Evolutionary conservation across 2,113 vertebrate species (phyloP).

Genomic region (Clupea harengus): DNA sequence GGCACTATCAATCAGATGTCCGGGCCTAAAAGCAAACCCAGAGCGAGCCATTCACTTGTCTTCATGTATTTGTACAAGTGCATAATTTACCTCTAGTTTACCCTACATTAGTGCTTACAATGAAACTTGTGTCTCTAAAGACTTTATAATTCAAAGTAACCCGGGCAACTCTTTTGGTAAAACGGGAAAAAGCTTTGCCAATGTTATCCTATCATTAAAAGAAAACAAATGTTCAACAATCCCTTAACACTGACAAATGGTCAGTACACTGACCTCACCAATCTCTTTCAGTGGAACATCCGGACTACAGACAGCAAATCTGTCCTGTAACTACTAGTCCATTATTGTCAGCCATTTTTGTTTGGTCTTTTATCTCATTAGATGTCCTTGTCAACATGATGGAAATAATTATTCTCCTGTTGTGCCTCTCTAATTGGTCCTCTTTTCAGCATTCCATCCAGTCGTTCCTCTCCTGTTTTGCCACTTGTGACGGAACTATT

Average conservation of each 20-base stretch:
- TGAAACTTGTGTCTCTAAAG: constrained; percentile 54
- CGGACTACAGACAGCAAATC: constrained; percentile 6
- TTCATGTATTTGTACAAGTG: constrained; percentile 68
- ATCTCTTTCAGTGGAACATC: constrained; percentile 24
- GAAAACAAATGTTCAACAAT: constrained; percentile 50
- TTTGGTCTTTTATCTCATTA: constrained; percentile 2
- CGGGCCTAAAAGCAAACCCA: constrained; percentile 51
- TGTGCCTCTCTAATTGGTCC: background rate
- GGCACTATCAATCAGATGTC: constrained; percentile 71
- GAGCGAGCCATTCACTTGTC: constrained; percentile 69
- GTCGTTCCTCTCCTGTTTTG: background rate
- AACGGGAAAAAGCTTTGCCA: constrained; percentile 53
- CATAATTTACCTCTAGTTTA: constrained; percentile 74
- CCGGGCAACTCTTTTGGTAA: constrained; percentile 63
- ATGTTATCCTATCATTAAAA: constrained; percentile 50
- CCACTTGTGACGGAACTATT: background rate
- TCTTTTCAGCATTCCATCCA: background rate
- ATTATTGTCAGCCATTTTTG: background rate
- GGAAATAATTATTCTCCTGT: constrained; percentile 2
- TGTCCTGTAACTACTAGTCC: background rate
- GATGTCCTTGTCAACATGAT: background rate
- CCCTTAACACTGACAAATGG: constrained; percentile 51
- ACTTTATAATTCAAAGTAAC: constrained; percentile 52
- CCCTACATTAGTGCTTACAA: constrained; percentile 64
- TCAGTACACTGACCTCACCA: constrained; percentile 53